Evolutionary conservation across 2,113 vertebrate genomes (phyloP), one percentile per base, ranked within the genome.

Genomic region (Zapus hudsonius): DNA sequence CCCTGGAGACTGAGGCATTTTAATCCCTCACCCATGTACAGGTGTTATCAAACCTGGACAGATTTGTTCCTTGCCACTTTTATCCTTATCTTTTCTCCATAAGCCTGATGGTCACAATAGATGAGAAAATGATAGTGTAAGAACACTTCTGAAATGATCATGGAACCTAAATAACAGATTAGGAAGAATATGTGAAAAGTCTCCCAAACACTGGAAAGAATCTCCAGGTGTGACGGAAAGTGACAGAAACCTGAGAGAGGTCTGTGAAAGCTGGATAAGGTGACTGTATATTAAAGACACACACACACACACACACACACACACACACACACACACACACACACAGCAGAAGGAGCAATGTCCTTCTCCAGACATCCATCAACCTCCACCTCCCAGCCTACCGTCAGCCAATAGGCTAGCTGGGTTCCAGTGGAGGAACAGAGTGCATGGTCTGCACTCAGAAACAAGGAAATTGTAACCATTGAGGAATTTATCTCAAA

Each of bases 311-410:
- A n/a, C n/a, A n/a, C n/a, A n/a, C n/a, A n/a, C n/a, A n/a, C n/a
- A n/a, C n/a, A n/a, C n/a, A n/a, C n/a, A n/a, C n/a, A n/a, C n/a
- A n/a, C n/a, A n/a, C n/a, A n/a, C n/a, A n/a, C n/a, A n/a, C n/a
- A n/a, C 23, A 40, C 7, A n/a, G 23, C 27, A 20, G 15, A 10
- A 11, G 31, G 0, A 0, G 0, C 5, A 6, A 7, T 3, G 20
- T 38, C 5, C 0, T 2, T 73, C 42, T 47, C 25, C 23, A 74
- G 38, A 91, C 6, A 38, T 10, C 13, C 9, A n/a, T 11, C 36
- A 36, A 27, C 6, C 75, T 81, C 36, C 33, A 22, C 3, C 25
- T 31, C 38, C 27, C 47, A n/a, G 57, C 20, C 66, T 0, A 4
- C 31, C 75, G 25, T 33, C 84, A 36, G 74, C 15, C 44, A 36